phyloP scores from a whole-genome alignment of 2,113 vertebrate species.

The Rhineura floridana region DNA sequence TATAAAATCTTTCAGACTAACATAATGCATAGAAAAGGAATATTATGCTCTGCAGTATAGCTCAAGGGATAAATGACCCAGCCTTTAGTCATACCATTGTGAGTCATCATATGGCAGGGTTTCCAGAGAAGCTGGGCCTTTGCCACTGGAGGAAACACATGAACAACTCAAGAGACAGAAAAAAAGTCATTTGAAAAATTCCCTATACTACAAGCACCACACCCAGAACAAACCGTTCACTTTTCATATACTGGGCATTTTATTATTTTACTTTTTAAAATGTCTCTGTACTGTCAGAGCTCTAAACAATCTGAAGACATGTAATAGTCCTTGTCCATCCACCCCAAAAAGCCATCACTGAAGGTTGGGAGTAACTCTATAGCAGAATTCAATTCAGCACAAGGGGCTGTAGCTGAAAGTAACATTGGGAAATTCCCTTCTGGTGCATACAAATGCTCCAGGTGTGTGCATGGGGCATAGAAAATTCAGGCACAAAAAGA shows the following conservation, averaged over 20 bases:
- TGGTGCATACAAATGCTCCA: background rate
- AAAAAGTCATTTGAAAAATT: conserved; percentile 44
- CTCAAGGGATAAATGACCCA: conserved; percentile 37
- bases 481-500: background rate
- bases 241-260: background rate
- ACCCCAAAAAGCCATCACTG: no score
- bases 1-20: conserved; percentile 15
- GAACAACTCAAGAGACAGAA: conserved; percentile 33
- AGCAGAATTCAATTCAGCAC: background rate
- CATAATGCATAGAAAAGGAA: conserved; percentile 8
- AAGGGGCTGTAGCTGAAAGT: background rate
- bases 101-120: conserved; percentile 49
- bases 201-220: conserved; percentile 37
- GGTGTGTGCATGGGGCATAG: background rate
- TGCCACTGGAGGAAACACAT: conserved; percentile 42
- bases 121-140: background rate
- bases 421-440: background rate
- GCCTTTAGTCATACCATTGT: conserved; percentile 41
- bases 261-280: conserved; percentile 22
- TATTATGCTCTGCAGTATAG: conserved; percentile 39
- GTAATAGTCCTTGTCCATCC: background rate
- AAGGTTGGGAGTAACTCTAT: no score
- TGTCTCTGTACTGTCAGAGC: background rate
- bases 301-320: conserved; percentile 17
- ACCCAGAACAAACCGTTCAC: conserved; percentile 52